Base-by-base conservation (phyloP, 1,140 invertebrate genomes). In the Megalopta genalis region DNA sequence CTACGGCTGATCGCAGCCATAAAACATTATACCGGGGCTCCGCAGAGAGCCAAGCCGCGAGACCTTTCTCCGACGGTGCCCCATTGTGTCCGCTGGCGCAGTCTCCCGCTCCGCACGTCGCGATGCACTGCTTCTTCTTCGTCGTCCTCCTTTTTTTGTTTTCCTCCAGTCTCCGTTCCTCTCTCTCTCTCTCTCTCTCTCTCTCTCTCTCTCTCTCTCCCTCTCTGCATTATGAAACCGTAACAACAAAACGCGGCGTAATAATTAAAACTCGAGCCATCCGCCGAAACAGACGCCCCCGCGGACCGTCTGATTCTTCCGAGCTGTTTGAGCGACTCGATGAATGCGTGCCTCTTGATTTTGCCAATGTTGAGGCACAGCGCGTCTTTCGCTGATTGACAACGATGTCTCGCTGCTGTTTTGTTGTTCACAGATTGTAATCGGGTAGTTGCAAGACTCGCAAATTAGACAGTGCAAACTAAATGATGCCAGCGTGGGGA, bases 1-100 rank as follows among this genome's bases (percentile, higher is more conserved):
- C 92, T 91, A 90, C 90, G 90, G 90, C 90, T 92, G 92, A 92
- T 92, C 91, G 90, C 87, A 76, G 91, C 88, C 89, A 91, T 93
- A 92, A 93, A 93, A 93, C 91, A 92, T 91, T 92, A 91, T 91
- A 91, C 90, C 80, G 84, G 83, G 84, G 86, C 74, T 90, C 86
- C 32, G 72, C 73, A 74, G 84, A 82, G 74, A 76, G 64, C 62
- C 71, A 57, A 52, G 75, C 68, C 67, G 69, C 64, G 82, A 77
- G 78, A 64, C 64, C 68, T 72, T 68, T 39, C 57, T 52, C 62
- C 59, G 83, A 63, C 57, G 80, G 66, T 69, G 67, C 37, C 49
- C 84, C 83, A 86, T 86, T 86, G 84, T 86, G 75, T 80, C 77
- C 72, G 57, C n/a, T 14, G 46, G 68, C 60, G 65, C 52, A 46